Evolutionary conservation across 1,140 invertebrate species (phyloP).

Genomic region (Leptopilina clavipes): DNA sequence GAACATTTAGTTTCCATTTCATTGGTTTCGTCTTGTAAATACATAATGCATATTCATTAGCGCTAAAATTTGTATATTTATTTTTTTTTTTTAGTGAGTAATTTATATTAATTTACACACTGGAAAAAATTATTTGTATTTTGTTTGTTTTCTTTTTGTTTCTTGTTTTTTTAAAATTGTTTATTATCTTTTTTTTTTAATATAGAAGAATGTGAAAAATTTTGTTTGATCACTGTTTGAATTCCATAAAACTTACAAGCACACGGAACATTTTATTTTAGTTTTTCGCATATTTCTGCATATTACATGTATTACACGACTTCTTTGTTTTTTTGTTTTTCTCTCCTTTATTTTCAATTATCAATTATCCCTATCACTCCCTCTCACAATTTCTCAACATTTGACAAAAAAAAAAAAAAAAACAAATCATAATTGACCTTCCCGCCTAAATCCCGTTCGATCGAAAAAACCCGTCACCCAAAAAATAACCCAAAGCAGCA

Average conservation of each 20-base stretch:
- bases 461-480: constrained; percentile 61
- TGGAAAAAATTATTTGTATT: too few relatives aligned
- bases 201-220: too few relatives aligned
- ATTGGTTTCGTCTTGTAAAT: constrained; percentile 2
- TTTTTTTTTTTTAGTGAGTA: background rate
- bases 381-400: constrained; percentile 59
- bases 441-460: constrained; percentile 50
- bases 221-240: constrained; percentile 13
- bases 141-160: background rate
- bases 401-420: constrained; percentile 8
- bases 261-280: constrained; percentile 51
- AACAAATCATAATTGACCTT: constrained; percentile 49
- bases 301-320: constrained; percentile 74
- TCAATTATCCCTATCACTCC: constrained; percentile 67
- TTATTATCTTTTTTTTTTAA: too few relatives aligned
- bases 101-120: background rate
- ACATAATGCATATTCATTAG: background rate
- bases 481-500: constrained; percentile 77
- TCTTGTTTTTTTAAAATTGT: background rate
- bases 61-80: constrained; percentile 6
- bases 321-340: constrained; percentile 73
- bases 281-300: constrained; percentile 66
- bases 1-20: constrained; percentile 6
- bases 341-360: constrained; percentile 74
- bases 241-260: constrained; percentile 41